Base-by-base conservation (phyloP, 1,140 invertebrate genomes). In the Plodia interpunctella region DNA sequence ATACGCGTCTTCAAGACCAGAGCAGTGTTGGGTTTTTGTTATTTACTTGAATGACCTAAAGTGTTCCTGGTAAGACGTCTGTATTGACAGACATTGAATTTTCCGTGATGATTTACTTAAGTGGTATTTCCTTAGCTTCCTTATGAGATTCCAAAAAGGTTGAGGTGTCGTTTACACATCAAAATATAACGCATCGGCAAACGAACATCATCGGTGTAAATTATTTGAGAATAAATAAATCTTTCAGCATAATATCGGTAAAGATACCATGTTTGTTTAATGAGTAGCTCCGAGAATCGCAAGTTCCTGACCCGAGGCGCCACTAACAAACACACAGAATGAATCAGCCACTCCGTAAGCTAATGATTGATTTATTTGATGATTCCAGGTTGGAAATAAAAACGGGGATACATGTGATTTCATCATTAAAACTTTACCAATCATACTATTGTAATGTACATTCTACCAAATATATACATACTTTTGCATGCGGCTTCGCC, bases 301-400 rank as follows among this genome's bases (percentile, higher is more conserved):
- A 5, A 15, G 15, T n/a, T 44, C 15, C 38, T n/a, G 38, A 44
- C 13, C 38, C 38, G 38, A n/a, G 38, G 38, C 38, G 38, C 38
- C 38, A 44, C 38, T 15, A 44, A 44, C 38, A 44, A 44, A 44
- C 15, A 44, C 38, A 44, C 38, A n/a, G 13, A 44, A 44, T 44
- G 38, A 44, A 44, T 44, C 38, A 44, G 38, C 0, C 15, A 17
- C 38, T 44, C 38, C 13, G 5, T 10, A 2, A 2, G 38, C 9
- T 13, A 35, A 44, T n/a, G 13, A n/a, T 44, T 44, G 1, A 44
- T 17, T 44, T 44, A 15, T 44, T 44, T 44, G 0, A 4, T 15
- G 38, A 44, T 15, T 10, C 5, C 1, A 32, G 11, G 11, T 32
- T 32, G 4, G 30, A 32, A 10, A 32, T 11, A 5, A 11, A 32